A percentile compares a stretch with the other conserved stretches of the same genome.
These are phyloP conservation scores for Scyliorhinus canicula DNA, from an alignment of 2,797 vertebrate genomes.

Conservation along the genomic window DNA sequence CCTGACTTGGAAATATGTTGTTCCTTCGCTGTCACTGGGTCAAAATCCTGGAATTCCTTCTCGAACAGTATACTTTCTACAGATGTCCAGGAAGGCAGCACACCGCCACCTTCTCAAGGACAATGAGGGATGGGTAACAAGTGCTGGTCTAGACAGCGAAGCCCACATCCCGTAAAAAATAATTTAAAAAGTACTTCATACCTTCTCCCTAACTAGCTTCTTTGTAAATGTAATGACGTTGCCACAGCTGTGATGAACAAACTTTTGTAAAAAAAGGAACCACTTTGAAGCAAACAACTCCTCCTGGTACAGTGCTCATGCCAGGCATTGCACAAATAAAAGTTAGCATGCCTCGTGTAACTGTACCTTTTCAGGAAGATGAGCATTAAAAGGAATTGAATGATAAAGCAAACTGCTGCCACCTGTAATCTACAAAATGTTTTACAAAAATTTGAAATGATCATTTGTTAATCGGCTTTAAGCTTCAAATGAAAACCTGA, in stretches of 20 bases:
- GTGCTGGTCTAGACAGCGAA: too few species aligned
- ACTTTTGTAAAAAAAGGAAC: slow-evolving; percentile 14
- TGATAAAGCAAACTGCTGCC: slow-evolving; percentile 12
- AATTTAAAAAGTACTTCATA: too few species aligned
- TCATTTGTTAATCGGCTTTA: not conserved
- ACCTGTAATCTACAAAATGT: not conserved
- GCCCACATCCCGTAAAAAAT: too few species aligned
- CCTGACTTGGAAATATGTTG: too few species aligned
- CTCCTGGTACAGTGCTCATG: not conserved
- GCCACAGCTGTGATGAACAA: not conserved
- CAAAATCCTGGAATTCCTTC: too few species aligned
- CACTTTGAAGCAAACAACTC: slow-evolving; percentile 5
- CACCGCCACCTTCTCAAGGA: too few species aligned
- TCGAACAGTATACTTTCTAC: too few species aligned
- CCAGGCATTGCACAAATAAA: slow-evolving; percentile 1
- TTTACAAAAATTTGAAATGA: not conserved
- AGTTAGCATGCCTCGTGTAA: not conserved
- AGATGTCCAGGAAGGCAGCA: too few species aligned
- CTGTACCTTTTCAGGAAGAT: not conserved
- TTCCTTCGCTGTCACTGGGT: too few species aligned
- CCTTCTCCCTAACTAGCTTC: too few species aligned
- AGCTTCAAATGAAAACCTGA: not conserved
- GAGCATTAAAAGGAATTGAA: not conserved
- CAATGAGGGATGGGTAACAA: too few species aligned
- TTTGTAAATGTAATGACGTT: slow-evolving; percentile 18